Evolutionary conservation across 2,888 invertebrate genomes (phyloP).

Genomic region (Calameuta idolon): DNA sequence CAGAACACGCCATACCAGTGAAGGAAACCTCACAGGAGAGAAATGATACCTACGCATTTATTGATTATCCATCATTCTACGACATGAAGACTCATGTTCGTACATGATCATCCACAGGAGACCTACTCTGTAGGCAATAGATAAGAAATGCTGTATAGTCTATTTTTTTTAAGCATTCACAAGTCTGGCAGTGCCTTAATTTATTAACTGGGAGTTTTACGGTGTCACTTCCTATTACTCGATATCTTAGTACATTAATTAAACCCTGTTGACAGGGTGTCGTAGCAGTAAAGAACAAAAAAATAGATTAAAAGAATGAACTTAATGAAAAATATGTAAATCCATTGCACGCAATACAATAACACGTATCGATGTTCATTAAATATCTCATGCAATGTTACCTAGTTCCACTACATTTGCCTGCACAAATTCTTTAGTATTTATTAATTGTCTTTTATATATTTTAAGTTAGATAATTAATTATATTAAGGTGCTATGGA

Average conservation of each 20-base stretch:
- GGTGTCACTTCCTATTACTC: neutral
- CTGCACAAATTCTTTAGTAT: neutral
- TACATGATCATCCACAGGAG: neutral
- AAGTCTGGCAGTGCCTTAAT: neutral
- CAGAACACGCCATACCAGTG: constrained; percentile 87
- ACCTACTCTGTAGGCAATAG: neutral
- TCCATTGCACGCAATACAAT: neutral
- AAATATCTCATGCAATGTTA: neutral
- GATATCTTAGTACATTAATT: neutral
- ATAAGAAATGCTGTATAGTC: neutral
- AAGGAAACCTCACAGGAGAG: constrained; percentile 30
- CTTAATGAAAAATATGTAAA: neutral
- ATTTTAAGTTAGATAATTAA: neutral
- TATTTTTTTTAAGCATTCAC: neutral
- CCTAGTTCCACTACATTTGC: neutral
- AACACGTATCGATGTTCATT: neutral
- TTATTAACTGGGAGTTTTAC: neutral
- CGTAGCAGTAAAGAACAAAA: neutral
- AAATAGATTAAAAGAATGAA: neutral
- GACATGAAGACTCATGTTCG: neutral
- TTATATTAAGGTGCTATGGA: neutral
- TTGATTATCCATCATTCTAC: neutral
- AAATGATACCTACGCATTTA: neutral
- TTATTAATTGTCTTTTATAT: neutral
- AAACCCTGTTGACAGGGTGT: neutral